A percentile compares a stretch with the other conserved stretches of the same genome.
Conservation (phyloP, 2,888 invertebrate genomes). For the Drosophila anceps region DNA sequence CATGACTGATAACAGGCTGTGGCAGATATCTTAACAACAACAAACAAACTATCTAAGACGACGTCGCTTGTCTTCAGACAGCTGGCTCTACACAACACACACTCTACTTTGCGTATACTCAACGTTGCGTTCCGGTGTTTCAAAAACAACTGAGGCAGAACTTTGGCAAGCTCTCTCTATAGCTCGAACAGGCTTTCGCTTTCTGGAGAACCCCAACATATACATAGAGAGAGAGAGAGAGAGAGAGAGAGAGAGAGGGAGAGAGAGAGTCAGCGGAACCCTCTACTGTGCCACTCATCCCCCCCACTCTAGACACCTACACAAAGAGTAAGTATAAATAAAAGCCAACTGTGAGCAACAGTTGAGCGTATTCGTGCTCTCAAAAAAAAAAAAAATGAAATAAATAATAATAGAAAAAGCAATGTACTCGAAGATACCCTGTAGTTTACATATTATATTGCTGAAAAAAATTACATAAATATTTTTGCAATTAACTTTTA, state of each 20-base stretch:
- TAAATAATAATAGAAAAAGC: neutral
- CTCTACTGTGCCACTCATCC: neutral
- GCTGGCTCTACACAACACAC: constrained; percentile 10
- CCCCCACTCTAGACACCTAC: neutral
- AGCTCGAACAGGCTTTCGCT: constrained; percentile 59
- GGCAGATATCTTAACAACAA: constrained; percentile 9
- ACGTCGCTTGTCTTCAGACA: constrained; percentile 9
- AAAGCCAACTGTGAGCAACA: constrained; percentile 55
- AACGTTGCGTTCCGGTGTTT: constrained; percentile 59
- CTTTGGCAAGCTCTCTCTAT: constrained; percentile 15
- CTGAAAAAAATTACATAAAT: neutral
- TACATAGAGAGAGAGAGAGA: neutral
- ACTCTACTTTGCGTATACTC: constrained; percentile 58
- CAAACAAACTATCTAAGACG: constrained; percentile 30
- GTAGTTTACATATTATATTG: neutral
- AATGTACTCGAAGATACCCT: neutral
- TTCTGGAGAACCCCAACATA: constrained; percentile 60
- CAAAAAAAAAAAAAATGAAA: constrained; percentile 24
- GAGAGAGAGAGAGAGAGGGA: neutral
- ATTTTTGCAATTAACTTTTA: too few species aligned
- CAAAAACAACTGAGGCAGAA: constrained; percentile 61
- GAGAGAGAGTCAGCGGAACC: constrained; percentile 1
- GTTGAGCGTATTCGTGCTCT: constrained; percentile 49
- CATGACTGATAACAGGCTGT: constrained; percentile 61
- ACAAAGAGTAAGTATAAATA: constrained; percentile 56